Percentiles rank a stretch among this genome's conserved stretches.
Evolutionary conservation across 2,113 vertebrate genomes (phyloP).

Genomic region (Nycticryphes semicollaris): DNA sequence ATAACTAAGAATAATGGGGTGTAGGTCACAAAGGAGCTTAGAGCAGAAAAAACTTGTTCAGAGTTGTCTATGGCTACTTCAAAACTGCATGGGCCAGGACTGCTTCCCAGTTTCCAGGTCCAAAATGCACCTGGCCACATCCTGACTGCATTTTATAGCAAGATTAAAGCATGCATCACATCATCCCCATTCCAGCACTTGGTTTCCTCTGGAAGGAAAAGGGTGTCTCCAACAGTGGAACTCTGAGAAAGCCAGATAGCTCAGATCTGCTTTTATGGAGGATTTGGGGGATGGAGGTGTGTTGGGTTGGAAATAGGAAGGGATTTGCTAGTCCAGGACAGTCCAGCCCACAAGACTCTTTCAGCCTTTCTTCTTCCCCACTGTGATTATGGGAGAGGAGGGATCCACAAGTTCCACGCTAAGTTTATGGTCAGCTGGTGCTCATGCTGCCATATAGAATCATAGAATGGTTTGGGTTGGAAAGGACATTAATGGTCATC

Average conservation of each 20-base stretch:
- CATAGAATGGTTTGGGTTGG: no score
- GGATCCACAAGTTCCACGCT: background rate
- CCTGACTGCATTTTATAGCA: background rate
- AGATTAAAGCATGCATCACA: background rate
- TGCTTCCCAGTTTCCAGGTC: background rate
- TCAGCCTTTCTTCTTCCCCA: background rate
- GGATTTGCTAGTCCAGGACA: background rate
- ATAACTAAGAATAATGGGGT: background rate
- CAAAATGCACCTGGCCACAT: background rate
- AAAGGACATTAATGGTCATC: no score
- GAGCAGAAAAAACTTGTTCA: background rate
- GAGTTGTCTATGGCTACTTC: background rate
- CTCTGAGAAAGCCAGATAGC: background rate
- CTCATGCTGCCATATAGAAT: background rate
- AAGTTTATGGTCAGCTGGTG: background rate
- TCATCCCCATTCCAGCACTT: accelerated
- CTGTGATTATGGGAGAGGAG: background rate
- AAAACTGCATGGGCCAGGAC: background rate
- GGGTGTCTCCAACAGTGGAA: accelerated
- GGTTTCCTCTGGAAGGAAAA: background rate
- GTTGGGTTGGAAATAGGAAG: background rate
- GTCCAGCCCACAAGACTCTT: background rate
- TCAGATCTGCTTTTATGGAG: background rate
- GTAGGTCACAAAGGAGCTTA: background rate
- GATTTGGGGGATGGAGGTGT: background rate